A percentile compares a stretch with the other conserved stretches of the same genome.
Conservation (phyloP, 1,140 invertebrate genomes). For the Camponotus floridanus region DNA sequence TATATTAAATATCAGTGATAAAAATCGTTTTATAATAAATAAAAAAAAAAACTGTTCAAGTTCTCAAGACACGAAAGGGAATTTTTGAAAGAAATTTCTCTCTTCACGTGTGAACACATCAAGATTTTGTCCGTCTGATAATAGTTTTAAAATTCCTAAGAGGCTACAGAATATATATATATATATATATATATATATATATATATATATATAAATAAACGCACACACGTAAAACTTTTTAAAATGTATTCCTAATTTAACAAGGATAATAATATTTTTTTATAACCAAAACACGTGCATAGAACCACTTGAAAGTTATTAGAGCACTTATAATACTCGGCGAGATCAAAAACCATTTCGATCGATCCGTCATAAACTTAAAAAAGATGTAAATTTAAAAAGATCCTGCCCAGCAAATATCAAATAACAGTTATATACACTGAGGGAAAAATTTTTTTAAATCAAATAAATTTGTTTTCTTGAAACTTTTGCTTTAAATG, state of each 20-base stretch:
- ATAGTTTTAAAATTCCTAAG: not conserved
- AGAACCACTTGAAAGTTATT: slow-evolving; percentile 21
- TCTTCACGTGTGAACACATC: not conserved
- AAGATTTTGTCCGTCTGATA: not conserved
- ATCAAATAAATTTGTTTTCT: too few species aligned
- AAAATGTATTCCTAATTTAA: slow-evolving; percentile 30
- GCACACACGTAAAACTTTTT: slow-evolving; percentile 12
- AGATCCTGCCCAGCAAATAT: too few species aligned
- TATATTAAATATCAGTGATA: not conserved
- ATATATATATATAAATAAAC: too few species aligned
- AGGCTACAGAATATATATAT: not conserved
- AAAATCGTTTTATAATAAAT: not conserved
- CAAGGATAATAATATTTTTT: slow-evolving; percentile 4
- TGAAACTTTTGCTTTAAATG: too few species aligned
- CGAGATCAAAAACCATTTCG: not conserved
- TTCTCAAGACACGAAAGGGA: not conserved
- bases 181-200: too few species aligned
- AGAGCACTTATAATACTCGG: slow-evolving; percentile 9
- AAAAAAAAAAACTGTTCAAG: not conserved
- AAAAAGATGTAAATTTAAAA: not conserved
- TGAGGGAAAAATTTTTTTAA: too few species aligned
- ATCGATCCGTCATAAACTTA: not conserved
- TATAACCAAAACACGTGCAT: not conserved
- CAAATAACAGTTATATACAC: too few species aligned
- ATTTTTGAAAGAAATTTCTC: not conserved